Evolutionary conservation across 37 sponge, comb jelly and placozoan genomes (phyloP).

Genomic region (Hormiphora californensis): DNA sequence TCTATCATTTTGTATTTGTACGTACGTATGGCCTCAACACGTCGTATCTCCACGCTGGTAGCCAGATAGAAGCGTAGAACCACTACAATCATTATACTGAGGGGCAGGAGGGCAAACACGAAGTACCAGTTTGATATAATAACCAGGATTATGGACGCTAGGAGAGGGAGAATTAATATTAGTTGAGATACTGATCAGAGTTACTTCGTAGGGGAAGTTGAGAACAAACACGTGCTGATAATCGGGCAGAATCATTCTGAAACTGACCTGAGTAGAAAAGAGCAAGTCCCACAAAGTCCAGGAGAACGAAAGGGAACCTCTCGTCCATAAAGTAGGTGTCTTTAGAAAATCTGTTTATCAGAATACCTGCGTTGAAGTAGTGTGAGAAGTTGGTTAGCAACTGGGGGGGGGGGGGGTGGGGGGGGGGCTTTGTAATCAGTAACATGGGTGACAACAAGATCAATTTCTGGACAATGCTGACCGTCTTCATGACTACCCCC

Average conservation of each 20-base stretch:
- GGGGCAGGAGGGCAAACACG: background rate
- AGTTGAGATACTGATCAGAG: too few relatives aligned
- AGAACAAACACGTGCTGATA: too few relatives aligned
- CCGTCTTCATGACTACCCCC: too few relatives aligned
- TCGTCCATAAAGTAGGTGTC: constrained; percentile 55
- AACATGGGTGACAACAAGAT: too few relatives aligned
- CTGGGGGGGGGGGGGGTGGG: too few relatives aligned
- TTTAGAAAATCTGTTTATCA: constrained; percentile 43
- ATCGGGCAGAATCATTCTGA: too few relatives aligned
- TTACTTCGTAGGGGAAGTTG: too few relatives aligned
- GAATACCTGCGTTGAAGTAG: background rate
- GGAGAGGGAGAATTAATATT: too few relatives aligned
- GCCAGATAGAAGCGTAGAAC: constrained; percentile 21
- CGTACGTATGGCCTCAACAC: constrained; percentile 40
- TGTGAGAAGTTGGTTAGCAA: too few relatives aligned
- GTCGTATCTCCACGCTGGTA: constrained; percentile 10
- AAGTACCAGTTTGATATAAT: background rate
- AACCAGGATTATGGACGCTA: background rate
- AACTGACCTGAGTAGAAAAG: constrained; percentile 18
- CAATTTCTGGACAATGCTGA: too few relatives aligned
- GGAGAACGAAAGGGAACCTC: constrained; percentile 16
- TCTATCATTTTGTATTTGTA: too few relatives aligned
- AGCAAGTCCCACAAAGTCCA: constrained; percentile 10
- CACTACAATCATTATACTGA: background rate
- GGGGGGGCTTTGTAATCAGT: too few relatives aligned